Evolutionary conservation across 2,888 invertebrate species (phyloP), one percentile per base, ranked within the genome.

Genomic region (Drosophila dives): DNA sequence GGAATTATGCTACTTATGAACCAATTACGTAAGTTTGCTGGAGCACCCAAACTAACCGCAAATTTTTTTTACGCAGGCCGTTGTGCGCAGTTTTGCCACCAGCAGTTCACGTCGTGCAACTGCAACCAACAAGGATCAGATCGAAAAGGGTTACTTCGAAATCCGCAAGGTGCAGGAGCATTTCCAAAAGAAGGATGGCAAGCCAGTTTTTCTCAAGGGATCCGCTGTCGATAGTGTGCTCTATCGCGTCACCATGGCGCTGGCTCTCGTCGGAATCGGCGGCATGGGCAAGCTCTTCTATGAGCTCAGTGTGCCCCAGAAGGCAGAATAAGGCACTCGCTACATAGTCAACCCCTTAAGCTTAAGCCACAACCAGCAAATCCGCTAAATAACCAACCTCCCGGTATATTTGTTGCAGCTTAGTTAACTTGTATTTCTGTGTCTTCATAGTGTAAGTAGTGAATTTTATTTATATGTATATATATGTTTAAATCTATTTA

Each of bases 121-220:
- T 23, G 83, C 83, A 8, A 51, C 75, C 34, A 69, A 60, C 66
- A 88, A 89, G 69, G 87, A 74, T 11, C 86, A 92, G 66, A 72
- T 92, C 59, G 85, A 91, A 48, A 90, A 91, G 62, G 92, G 92
- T 2, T 92, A 91, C 58, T 86, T 87, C 23, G 92, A 92, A 75
- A 61, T 92, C 63, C 89, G 81, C 3, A 90, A 90, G 60, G 75
- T 90, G 15, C 92, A 92, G 80, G 91, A 92, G 45, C 88, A 90
- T 50, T 93, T 92, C 85, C 93, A 93, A 81, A 91, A 92, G 72
- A 89, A 91, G 36, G 94, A 94, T 86, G 94, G 94, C 53, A 91
- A 93, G 63, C 94, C 94, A 12, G 92, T 94, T 8, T 94, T 93
- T 86, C 85, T 94, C 32, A 94, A 94, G 89, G 94, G 93, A 5